Conservation (phyloP, 2,113 vertebrate species). For the Nicator chloris region DNA sequence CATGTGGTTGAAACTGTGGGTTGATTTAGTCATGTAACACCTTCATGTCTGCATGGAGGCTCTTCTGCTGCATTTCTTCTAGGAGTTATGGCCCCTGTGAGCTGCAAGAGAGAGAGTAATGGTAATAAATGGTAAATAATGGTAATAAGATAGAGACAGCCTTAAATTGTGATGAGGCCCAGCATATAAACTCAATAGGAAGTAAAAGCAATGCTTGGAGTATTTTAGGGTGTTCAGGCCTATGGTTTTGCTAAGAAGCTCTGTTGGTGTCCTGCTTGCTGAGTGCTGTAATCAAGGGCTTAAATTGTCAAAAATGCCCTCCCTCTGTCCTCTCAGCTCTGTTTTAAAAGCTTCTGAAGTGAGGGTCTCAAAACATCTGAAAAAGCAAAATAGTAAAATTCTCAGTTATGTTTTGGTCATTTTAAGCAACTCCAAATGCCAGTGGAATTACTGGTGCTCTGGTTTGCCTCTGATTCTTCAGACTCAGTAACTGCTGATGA, state of each 20-base stretch:
- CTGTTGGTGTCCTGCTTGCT: not conserved
- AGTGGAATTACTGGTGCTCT: not conserved
- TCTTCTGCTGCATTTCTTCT: not conserved
- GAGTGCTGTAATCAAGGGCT: not conserved
- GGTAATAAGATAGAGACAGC: not conserved
- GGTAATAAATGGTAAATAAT: not conserved
- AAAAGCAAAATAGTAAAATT: not conserved
- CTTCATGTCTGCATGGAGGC: not conserved
- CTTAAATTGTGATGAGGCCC: not conserved
- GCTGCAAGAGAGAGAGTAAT: not conserved
- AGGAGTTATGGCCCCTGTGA: fast-evolving
- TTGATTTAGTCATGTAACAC: not conserved
- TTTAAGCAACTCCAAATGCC: not conserved
- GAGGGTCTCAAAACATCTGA: not conserved
- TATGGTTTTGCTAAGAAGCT: not conserved
- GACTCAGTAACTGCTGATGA: not conserved
- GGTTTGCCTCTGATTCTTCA: not conserved
- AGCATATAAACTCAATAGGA: not conserved
- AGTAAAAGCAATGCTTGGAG: not conserved
- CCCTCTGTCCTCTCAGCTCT: not conserved
- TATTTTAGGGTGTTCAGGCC: not conserved
- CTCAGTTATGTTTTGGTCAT: not conserved
- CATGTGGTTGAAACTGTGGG: not conserved
- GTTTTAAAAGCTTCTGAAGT: not conserved
- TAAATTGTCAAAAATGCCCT: not conserved